Base-by-base conservation (phyloP, 2,113 vertebrate genomes). In the Oenanthe melanoleuca region DNA sequence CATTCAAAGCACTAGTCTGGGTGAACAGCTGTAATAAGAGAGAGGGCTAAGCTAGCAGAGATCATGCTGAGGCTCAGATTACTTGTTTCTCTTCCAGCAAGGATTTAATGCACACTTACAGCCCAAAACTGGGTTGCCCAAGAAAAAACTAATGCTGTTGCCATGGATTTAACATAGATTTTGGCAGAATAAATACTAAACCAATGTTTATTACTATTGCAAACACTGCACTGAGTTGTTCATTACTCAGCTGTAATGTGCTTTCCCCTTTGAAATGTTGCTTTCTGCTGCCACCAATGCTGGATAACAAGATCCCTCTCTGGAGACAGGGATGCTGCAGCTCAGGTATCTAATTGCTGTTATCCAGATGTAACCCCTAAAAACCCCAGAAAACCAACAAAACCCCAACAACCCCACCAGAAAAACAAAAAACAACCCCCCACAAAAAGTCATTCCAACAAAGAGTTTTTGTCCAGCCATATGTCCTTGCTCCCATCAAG, bases 1-100 rank as follows among this genome's bases (percentile, higher is more conserved):
- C 47, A 82, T 80, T 91, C 71, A 52, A 21, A 91, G 44, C 55
- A 83, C 67, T 12, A 29, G 9, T 33, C 66, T 82, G 78, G 33
- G 40, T 31, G 74, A 75, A 80, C 10, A 88, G 37, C 63, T 47
- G 57, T 11, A 71, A 65, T 34, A 59, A 79, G 70, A 87, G 72
- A 84, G 25, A 85, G 64, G 63, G 66, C 55, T 80, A 80, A 73
- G 24, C 78, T 56, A 22, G 22, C 42, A 77, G 81, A 91, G 42
- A 70, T 80, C 87, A 59, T 40, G 66, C 89, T 93, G 85, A 94
- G 87, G 31, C 79, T 95, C 63, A 31, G 34, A 85, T 95, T 93
- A 73, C 81, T 94, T 3, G 0, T n/a, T 88, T 56, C 64, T 88
- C 55, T 86, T 91, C 79, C 81, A 88, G 67, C 26, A 45, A 73